A percentile compares a stretch with the other conserved stretches of the same genome.
Conservation (phyloP, 1,140 invertebrate species). For the Drosophila sechellia region DNA sequence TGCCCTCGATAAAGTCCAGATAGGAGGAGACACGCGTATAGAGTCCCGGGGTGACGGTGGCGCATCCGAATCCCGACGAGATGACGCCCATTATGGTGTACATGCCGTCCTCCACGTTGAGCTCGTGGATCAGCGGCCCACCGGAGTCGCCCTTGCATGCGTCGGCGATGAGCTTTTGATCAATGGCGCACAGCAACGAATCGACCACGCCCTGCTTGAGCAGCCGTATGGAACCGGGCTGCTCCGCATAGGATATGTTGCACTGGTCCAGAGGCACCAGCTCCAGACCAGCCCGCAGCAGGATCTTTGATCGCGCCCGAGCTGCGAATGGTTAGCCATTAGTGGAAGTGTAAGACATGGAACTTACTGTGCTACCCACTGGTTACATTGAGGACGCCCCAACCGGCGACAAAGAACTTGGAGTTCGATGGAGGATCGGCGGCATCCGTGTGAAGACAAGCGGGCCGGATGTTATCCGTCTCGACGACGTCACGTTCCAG, state of each 20-base stretch:
- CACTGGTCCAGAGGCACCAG: slow-evolving; percentile 56
- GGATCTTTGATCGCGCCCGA: slow-evolving; percentile 47
- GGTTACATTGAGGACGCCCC: slow-evolving; percentile 63
- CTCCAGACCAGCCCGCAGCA: slow-evolving; percentile 62
- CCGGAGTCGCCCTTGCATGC: slow-evolving; percentile 89
- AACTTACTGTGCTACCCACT: slow-evolving; percentile 38
- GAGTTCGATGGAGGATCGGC: slow-evolving; percentile 48
- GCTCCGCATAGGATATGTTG: slow-evolving; percentile 33
- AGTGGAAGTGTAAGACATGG: not conserved
- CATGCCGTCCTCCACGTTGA: slow-evolving; percentile 46
- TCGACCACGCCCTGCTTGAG: slow-evolving; percentile 50
- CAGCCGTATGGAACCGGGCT: slow-evolving; percentile 5
- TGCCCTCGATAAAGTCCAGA: slow-evolving; percentile 88
- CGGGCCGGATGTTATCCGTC: slow-evolving; percentile 40
- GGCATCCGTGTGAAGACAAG: slow-evolving; percentile 60
- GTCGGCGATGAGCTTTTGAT: slow-evolving; percentile 85
- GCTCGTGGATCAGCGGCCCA: slow-evolving; percentile 86
- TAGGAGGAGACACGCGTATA: slow-evolving; percentile 88
- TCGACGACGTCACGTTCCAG: slow-evolving; percentile 38
- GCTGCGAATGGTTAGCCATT: slow-evolving; percentile 24
- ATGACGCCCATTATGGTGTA: slow-evolving; percentile 86
- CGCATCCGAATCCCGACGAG: slow-evolving; percentile 89
- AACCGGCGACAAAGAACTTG: slow-evolving; percentile 64
- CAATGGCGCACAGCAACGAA: slow-evolving; percentile 86
- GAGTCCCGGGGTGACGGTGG: slow-evolving; percentile 86